Evolutionary conservation across 2,888 invertebrate species (phyloP).

Genomic region (Tiliacea citrago): DNA sequence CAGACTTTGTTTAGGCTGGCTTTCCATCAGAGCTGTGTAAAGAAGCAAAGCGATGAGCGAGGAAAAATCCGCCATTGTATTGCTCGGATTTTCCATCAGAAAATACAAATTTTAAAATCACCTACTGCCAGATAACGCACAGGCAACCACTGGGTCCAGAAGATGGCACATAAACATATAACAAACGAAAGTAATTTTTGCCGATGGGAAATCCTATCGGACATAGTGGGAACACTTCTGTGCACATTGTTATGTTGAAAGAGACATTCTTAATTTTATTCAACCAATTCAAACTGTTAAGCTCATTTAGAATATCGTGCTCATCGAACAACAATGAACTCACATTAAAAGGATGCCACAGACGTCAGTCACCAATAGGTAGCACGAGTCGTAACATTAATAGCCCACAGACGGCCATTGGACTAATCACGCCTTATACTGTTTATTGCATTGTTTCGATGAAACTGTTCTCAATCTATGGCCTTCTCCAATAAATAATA

Average conservation of each 20-base stretch:
- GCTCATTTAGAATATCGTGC: background rate
- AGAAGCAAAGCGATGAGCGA: background rate
- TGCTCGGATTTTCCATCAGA: too few species aligned
- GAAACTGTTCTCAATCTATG: conserved; percentile 1
- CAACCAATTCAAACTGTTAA: conserved; percentile 2
- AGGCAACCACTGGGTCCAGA: background rate
- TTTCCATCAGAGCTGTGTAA: background rate
- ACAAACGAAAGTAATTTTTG: too few species aligned
- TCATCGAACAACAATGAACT: conserved; percentile 3
- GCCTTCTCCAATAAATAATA: background rate
- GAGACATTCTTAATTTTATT: background rate
- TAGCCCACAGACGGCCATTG: conserved; percentile 21
- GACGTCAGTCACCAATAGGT: background rate
- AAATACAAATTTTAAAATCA: background rate
- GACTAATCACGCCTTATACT: conserved; percentile 5
- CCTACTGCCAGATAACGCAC: background rate
- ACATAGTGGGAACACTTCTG: background rate
- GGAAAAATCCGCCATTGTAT: background rate
- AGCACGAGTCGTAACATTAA: conserved; percentile 9
- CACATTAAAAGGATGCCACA: background rate
- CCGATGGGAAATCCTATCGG: background rate
- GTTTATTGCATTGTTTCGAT: conserved; percentile 29
- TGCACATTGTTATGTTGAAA: background rate
- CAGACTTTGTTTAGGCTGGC: background rate
- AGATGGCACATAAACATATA: too few species aligned